A percentile compares a stretch with the other conserved stretches of the same genome.
Conservation (phyloP, 2,888 invertebrate genomes). For the Aelia acuminata region DNA sequence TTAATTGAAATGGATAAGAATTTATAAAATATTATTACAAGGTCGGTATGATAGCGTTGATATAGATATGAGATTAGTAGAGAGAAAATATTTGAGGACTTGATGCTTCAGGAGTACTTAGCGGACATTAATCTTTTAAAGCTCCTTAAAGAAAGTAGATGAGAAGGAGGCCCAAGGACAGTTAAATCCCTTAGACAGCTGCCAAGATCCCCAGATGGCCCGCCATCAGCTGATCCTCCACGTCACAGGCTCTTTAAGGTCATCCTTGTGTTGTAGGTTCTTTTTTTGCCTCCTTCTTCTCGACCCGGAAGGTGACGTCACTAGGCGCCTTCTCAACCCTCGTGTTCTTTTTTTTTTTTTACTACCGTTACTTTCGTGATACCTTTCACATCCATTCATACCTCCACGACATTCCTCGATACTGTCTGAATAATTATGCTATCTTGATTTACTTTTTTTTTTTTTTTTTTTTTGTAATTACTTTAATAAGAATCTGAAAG, state of each 20-base stretch:
- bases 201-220: neutral
- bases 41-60: neutral
- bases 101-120: neutral
- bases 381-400: constrained; percentile 40
- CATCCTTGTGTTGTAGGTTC: neutral
- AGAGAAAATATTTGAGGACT: neutral
- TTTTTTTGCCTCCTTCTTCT: constrained; percentile 30
- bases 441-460: neutral
- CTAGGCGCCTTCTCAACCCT: neutral
- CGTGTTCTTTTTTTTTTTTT: constrained; percentile 15
- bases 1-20: neutral
- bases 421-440: neutral
- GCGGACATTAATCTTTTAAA: constrained; percentile 14
- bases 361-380: neutral
- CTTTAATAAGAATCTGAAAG: neutral
- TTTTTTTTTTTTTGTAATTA: neutral
- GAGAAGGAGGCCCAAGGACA: neutral
- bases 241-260: constrained; percentile 36
- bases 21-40: neutral
- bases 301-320: constrained; percentile 41
- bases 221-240: neutral
- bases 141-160: constrained; percentile 5
- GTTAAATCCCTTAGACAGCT: constrained; percentile 20
- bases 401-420: neutral
- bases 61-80: neutral